Percentiles rank a stretch among this genome's conserved stretches.
phyloP scores from a whole-genome alignment of 2,888 invertebrate species.

The Synanthedon andrenaeformis region DNA sequence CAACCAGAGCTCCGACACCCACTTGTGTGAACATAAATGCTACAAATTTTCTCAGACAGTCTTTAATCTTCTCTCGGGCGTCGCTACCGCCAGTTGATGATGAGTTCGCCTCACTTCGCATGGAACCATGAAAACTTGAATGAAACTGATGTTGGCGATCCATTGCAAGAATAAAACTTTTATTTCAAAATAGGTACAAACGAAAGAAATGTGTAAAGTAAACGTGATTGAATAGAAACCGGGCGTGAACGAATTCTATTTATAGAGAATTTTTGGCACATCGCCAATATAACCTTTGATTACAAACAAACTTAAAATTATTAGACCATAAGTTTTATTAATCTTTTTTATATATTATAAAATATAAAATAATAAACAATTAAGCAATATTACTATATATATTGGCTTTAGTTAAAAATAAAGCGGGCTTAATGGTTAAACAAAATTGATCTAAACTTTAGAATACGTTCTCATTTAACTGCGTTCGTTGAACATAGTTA shows the following conservation, averaged over 20 bases:
- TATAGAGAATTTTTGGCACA: conserved; percentile 42
- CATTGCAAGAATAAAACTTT: conserved; percentile 19
- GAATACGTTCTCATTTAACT: too few relatives aligned
- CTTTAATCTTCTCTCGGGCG: conserved; percentile 82
- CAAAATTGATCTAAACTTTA: too few relatives aligned
- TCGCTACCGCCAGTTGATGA: conserved; percentile 76
- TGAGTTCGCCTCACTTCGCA: conserved; percentile 73
- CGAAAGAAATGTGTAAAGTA: conserved; percentile 15
- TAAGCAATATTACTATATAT: too few relatives aligned
- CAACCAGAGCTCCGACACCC: conserved; percentile 88
- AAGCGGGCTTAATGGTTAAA: too few relatives aligned
- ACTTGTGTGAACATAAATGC: conserved; percentile 95
- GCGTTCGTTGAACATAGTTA: too few relatives aligned
- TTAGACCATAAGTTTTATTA: too few relatives aligned
- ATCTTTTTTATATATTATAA: too few relatives aligned
- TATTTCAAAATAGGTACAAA: neutral
- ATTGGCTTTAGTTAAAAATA: too few relatives aligned
- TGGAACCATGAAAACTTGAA: conserved; percentile 69
- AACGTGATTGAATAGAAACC: conserved; percentile 15
- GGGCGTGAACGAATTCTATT: conserved; percentile 36
- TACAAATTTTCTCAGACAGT: conserved; percentile 86
- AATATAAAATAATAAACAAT: too few relatives aligned
- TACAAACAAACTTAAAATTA: conserved; percentile 27
- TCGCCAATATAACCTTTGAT: conserved; percentile 39
- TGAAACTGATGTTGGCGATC: conserved; percentile 43